Evolutionary conservation across 2,113 vertebrate species (phyloP).

Genomic region (Lophochroa leadbeateri): DNA sequence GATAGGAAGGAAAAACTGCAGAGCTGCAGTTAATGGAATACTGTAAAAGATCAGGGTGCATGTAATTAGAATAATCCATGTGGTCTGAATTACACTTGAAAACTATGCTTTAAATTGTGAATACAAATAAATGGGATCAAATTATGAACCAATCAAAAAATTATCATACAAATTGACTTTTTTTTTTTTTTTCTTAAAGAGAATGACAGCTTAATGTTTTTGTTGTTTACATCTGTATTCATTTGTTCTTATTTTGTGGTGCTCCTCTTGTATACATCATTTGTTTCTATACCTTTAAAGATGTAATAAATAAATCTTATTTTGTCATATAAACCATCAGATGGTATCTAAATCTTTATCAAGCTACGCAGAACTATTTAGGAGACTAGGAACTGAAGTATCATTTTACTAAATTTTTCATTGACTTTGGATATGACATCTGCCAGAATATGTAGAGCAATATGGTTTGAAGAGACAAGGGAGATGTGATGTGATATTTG

Average conservation of each 20-base stretch:
- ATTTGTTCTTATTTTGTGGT: background rate
- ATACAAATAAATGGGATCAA: background rate
- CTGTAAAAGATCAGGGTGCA: background rate
- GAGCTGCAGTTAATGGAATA: background rate
- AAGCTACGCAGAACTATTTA: no score
- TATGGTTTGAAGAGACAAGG: background rate
- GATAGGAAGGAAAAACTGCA: background rate
- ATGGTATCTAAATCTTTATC: background rate
- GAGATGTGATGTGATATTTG: background rate
- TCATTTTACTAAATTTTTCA: background rate
- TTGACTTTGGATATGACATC: background rate
- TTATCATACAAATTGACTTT: background rate
- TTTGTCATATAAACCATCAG: background rate
- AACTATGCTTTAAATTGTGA: background rate
- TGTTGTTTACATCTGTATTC: fast-evolving
- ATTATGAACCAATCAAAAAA: background rate
- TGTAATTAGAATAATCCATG: background rate
- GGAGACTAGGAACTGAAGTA: no score
- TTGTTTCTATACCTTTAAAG: background rate
- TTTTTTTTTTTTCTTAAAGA: background rate
- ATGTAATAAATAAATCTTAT: background rate
- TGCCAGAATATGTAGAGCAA: background rate
- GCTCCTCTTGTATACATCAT: background rate
- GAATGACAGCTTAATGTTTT: background rate
- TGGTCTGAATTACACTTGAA: background rate